Percentiles rank a stretch among this genome's conserved stretches.
phyloP scores from a whole-genome alignment of 2,888 invertebrate species.

The Strigamia maritima region DNA sequence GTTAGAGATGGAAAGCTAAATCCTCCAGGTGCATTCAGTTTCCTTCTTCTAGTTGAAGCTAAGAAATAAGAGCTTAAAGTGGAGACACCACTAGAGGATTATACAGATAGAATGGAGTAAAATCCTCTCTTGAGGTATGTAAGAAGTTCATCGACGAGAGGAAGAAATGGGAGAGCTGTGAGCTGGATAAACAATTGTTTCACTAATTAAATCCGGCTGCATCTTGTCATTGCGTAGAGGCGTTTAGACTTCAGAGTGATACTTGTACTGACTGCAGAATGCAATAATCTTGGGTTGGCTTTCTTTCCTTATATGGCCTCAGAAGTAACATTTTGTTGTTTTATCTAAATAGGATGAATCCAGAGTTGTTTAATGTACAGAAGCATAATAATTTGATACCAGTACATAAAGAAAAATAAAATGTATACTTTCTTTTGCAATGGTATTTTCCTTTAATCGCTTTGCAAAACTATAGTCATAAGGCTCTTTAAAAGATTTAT shows the following conservation, averaged over 20 bases:
- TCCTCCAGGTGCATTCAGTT: neutral
- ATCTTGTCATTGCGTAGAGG: neutral
- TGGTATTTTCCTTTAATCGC: too few relatives aligned
- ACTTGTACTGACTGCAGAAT: neutral
- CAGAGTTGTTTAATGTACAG: too few relatives aligned
- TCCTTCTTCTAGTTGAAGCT: neutral
- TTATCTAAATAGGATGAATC: too few relatives aligned
- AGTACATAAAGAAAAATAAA: too few relatives aligned
- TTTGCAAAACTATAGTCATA: too few relatives aligned
- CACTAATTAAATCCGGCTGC: neutral
- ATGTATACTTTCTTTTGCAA: too few relatives aligned
- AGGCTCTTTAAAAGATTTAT: too few relatives aligned
- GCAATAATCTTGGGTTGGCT: too few relatives aligned
- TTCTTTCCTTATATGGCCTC: too few relatives aligned
- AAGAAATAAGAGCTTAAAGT: neutral
- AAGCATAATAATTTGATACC: too few relatives aligned
- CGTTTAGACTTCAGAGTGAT: neutral
- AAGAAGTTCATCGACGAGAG: neutral
- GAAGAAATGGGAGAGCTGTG: neutral
- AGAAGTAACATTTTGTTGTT: too few relatives aligned
- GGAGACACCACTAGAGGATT: neutral
- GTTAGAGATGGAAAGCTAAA: neutral
- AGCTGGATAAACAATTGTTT: neutral
- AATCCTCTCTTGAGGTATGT: neutral
- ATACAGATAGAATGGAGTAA: neutral